Base-by-base conservation (phyloP, 2,113 vertebrate genomes). In the Brachyhypopomus occidentalis region DNA sequence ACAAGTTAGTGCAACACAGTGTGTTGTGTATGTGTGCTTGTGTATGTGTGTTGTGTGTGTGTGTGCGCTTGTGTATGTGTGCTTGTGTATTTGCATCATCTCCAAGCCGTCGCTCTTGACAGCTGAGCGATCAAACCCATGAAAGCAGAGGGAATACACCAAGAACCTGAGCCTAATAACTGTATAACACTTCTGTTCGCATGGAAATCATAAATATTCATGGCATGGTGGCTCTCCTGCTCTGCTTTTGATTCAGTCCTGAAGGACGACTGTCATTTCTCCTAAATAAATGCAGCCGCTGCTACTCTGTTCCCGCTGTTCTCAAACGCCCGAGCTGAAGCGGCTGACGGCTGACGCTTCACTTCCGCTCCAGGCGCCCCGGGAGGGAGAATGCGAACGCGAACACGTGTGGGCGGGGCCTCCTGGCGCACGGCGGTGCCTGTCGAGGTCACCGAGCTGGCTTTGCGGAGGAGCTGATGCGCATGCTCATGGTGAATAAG, bases 391-490 rank as follows among this genome's bases (percentile, higher is more conserved):
- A 73, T 74, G 30, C 66, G 85, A 80, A 79, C 62, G 75, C 63
- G 77, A 82, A 71, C 71, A 66, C 38, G 76, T 82, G 63, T 72
- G 60, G 11, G 55, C 12, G 12, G 70, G 41, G 23, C 1, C 69
- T 78, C 9, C 62, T 86, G 82, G 62, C 74, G 62, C 9, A 36
- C 19, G 75, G 87, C 20, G 75, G 87, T 83, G 71, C 90, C 85
- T 89, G 87, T 82, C 8, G 86, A 90, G 88, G 89, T 90, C 88
- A 91, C 23, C 22, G 62, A 83, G 12, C 25, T 64, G 72, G 81
- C 87, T 60, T 66, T 82, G 25, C 63, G 52, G 36, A 16, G 36
- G 52, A 72, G 69, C 38, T 52, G 45, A n/a, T 48, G 27, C 55
- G 55, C 23, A 60, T 25, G 66, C 58, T 58, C 58, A 66, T 12